phyloP scores from a whole-genome alignment of 2,888 invertebrate genomes.

The Phrixothrix hirtus region DNA sequence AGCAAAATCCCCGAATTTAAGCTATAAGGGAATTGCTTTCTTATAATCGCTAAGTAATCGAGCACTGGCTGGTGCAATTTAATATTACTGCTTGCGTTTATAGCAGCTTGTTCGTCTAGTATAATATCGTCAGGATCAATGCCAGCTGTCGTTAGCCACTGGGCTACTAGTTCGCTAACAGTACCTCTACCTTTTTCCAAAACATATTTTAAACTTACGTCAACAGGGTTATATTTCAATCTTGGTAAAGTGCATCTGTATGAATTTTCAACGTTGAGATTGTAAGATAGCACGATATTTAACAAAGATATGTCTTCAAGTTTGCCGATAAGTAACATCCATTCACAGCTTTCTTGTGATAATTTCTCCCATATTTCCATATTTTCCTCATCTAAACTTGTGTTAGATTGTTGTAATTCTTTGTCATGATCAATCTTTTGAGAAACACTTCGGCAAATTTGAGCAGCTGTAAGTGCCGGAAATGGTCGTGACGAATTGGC shows the following conservation, averaged over 20 bases:
- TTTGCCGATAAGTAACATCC: constrained; percentile 85
- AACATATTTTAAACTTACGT: constrained; percentile 69
- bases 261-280: constrained; percentile 50
- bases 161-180: constrained; percentile 86
- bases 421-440: constrained; percentile 57
- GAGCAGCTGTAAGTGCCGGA: constrained; percentile 78
- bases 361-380: constrained; percentile 77
- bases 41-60: constrained; percentile 66
- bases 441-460: constrained; percentile 79
- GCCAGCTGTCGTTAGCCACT: constrained; percentile 80
- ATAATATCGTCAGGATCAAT: constrained; percentile 67
- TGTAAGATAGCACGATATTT: constrained; percentile 67
- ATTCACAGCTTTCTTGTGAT: constrained; percentile 82
- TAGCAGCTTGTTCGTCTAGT: constrained; percentile 56
- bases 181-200: constrained; percentile 74
- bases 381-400: constrained; percentile 48
- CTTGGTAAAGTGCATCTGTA: constrained; percentile 58
- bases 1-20: constrained; percentile 77
- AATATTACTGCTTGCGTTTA: constrained; percentile 9
- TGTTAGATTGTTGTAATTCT: constrained; percentile 45
- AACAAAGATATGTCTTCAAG: constrained; percentile 85
- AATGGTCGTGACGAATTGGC: constrained; percentile 75
- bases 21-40: constrained; percentile 84
- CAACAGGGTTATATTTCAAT: constrained; percentile 60
- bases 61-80: constrained; percentile 57